Evolutionary conservation across 2,888 invertebrate genomes (phyloP).

Genomic region (Eutolmus rufibarbis): DNA sequence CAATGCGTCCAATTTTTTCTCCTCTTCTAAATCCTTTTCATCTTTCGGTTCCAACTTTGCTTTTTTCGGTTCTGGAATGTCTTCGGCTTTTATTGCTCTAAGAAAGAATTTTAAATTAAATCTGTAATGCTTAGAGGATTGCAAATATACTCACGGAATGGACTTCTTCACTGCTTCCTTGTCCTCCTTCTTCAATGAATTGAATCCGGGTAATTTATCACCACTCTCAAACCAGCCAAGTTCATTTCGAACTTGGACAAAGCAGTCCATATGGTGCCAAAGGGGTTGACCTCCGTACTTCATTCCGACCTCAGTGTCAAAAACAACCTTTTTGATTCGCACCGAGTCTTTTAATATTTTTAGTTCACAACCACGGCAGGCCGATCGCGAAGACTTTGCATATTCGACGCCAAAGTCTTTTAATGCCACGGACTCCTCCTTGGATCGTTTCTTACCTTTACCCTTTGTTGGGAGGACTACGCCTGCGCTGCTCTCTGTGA

Average conservation of each 20-base stretch:
- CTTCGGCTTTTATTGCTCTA: constrained; percentile 62
- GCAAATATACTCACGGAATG: constrained; percentile 69
- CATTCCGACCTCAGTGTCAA: constrained; percentile 78
- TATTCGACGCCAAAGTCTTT: constrained; percentile 83
- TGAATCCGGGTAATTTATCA: constrained; percentile 79
- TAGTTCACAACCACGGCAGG: constrained; percentile 83
- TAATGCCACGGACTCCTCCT: constrained; percentile 60
- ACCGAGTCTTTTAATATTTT: constrained; percentile 80
- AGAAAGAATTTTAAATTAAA: constrained; percentile 51
- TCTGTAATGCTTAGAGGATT: not conserved
- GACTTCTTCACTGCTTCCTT: constrained; percentile 69
- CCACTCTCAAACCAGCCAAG: constrained; percentile 78
- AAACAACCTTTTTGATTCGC: constrained; percentile 84
- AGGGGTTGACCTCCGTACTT: constrained; percentile 83
- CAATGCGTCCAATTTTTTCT: constrained; percentile 68
- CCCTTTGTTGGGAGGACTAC: constrained; percentile 47
- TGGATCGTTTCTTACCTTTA: constrained; percentile 66
- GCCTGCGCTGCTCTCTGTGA: constrained; percentile 45
- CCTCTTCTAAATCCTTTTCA: constrained; percentile 65
- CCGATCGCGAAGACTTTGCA: constrained; percentile 82
- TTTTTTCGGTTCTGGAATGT: constrained; percentile 72
- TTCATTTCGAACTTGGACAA: constrained; percentile 75
- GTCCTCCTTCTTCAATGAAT: constrained; percentile 74
- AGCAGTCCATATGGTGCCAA: constrained; percentile 94
- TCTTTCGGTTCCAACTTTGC: constrained; percentile 71